Evolutionary conservation across 1,140 invertebrate species (phyloP).

Genomic region (Drosophila nebulosa): DNA sequence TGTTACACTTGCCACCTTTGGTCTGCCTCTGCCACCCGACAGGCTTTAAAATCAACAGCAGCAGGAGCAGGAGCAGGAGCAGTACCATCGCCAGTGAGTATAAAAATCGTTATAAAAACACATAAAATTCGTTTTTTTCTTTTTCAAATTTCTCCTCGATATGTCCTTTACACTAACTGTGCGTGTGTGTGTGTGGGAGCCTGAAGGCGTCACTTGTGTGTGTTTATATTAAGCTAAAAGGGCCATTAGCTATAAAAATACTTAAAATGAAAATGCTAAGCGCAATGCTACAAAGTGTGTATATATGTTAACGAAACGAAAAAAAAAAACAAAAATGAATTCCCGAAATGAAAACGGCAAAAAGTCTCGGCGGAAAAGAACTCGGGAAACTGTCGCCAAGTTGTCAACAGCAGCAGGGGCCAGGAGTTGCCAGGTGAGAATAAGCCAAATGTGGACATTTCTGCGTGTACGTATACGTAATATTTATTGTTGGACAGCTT

Average conservation of each 20-base stretch:
- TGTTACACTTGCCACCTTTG: background rate
- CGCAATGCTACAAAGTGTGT: constrained; percentile 54
- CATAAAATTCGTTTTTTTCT: constrained; percentile 44
- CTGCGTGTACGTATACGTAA: background rate
- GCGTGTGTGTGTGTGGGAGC: constrained; percentile 2
- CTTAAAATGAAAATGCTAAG: constrained; percentile 69
- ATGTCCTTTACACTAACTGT: background rate
- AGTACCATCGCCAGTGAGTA: constrained; percentile 6
- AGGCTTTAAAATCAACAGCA: constrained; percentile 14
- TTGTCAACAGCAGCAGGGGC: constrained; percentile 45
- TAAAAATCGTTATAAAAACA: constrained; percentile 59
- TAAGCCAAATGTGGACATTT: constrained; percentile 22
- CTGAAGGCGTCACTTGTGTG: constrained; percentile 47
- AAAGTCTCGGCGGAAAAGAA: constrained; percentile 18
- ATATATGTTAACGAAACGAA: constrained; percentile 41
- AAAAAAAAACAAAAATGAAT: constrained; percentile 23
- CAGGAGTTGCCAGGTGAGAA: constrained; percentile 9
- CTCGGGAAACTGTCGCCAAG: constrained; percentile 62
- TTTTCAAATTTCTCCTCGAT: constrained; percentile 27
- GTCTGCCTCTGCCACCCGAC: background rate
- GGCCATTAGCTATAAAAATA: constrained; percentile 77
- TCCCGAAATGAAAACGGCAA: constrained; percentile 15
- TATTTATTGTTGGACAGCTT: constrained; percentile 6
- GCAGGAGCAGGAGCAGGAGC: constrained; percentile 11
- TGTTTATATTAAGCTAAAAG: constrained; percentile 76